Conservation (phyloP, 2,113 vertebrate species). For the Chloropsis hardwickii region DNA sequence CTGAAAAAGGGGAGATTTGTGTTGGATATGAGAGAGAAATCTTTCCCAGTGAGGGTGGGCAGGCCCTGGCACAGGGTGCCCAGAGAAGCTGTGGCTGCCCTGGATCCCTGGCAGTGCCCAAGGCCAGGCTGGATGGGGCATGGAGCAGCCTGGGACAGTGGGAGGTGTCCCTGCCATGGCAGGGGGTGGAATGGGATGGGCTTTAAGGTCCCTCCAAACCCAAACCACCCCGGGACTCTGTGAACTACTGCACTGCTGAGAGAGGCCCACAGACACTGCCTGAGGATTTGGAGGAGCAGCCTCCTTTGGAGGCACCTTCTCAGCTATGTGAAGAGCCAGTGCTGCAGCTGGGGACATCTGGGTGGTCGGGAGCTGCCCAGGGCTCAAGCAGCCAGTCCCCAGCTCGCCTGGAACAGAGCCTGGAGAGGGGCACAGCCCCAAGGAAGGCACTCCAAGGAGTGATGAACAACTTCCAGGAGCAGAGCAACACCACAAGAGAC, state of each 20-base stretch:
- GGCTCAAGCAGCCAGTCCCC: neutral
- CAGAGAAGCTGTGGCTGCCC: neutral
- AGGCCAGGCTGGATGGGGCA: neutral
- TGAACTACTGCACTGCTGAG: neutral
- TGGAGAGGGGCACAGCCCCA: too few species aligned
- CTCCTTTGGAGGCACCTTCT: neutral
- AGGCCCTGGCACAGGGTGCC: neutral
- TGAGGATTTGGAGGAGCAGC: neutral
- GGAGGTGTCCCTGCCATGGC: neutral
- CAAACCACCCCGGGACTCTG: neutral
- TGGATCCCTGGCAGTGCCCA: neutral
- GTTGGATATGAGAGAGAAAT: neutral
- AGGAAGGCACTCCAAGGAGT: neutral
- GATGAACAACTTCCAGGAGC: neutral
- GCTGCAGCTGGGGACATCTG: accelerated
- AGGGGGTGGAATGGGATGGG: neutral
- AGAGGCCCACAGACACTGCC: neutral
- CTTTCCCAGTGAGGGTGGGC: neutral
- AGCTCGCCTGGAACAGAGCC: accelerated
- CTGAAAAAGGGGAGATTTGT: neutral
- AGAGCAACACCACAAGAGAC: neutral
- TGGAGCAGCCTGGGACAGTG: neutral
- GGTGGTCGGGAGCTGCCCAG: neutral
- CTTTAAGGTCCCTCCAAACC: neutral
- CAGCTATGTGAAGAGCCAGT: neutral